These are phyloP conservation scores for Hydractinia symbiolongicarpus DNA, from an alignment of 30 jellyfish, hydroid and myxozoan genomes.

Conservation along the genomic window DNA sequence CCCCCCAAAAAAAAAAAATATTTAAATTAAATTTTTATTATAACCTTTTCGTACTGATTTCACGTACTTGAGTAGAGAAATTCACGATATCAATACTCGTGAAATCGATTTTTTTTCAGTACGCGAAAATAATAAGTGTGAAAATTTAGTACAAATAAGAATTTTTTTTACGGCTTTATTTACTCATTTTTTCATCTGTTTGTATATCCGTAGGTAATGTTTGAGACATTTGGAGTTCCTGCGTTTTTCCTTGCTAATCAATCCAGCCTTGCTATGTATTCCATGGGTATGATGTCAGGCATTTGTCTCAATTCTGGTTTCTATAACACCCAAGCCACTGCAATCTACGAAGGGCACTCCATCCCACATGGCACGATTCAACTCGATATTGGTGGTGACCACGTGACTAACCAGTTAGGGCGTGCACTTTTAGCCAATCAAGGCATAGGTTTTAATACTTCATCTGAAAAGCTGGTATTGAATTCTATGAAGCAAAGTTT, in stretches of 20 bases:
- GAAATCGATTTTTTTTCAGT: too few species aligned
- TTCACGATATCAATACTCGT: background rate
- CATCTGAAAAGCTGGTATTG: slow-evolving; percentile 79
- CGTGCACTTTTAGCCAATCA: slow-evolving; percentile 52
- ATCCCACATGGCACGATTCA: slow-evolving; percentile 58
- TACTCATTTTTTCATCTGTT: background rate
- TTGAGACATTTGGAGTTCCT: slow-evolving; percentile 79
- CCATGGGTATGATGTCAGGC: slow-evolving; percentile 89
- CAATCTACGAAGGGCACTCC: slow-evolving; percentile 84
- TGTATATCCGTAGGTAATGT: slow-evolving; percentile 50
- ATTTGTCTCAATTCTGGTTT: slow-evolving; percentile 75
- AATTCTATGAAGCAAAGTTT: slow-evolving; percentile 54
- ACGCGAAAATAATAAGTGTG: background rate
- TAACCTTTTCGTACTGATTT: too few species aligned
- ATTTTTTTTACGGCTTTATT: background rate
- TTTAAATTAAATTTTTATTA: too few species aligned
- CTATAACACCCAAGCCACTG: slow-evolving; percentile 69
- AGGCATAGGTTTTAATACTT: slow-evolving; percentile 57
- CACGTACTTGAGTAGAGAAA: too few species aligned
- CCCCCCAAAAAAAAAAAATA: too few species aligned
- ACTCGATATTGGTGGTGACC: slow-evolving; percentile 86
- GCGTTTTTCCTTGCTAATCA: slow-evolving; percentile 83
- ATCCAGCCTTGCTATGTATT: slow-evolving; percentile 63
- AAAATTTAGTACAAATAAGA: background rate
- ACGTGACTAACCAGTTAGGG: slow-evolving; percentile 66